Percentiles rank a stretch among this genome's conserved stretches.
phyloP scores from a whole-genome alignment of 2,888 invertebrate genomes.

The Eristalinus sepulchralis region DNA sequence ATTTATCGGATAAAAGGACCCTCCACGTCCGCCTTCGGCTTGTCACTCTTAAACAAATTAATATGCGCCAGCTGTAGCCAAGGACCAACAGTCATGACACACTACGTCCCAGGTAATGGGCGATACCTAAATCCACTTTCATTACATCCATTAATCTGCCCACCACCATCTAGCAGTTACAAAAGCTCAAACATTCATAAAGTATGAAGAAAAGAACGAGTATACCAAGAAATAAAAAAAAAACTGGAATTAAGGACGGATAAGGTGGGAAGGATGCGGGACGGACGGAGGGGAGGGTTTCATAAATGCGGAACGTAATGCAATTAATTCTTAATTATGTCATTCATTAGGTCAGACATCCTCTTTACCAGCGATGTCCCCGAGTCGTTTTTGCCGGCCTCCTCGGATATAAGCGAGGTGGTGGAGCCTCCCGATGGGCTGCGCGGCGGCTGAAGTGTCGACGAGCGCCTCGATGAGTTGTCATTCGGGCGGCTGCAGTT shows the following conservation, averaged over 20 bases:
- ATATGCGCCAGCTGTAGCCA: conserved; percentile 4
- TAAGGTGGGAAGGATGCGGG: neutral
- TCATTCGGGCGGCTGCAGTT: conserved; percentile 89
- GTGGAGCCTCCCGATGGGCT: conserved; percentile 89
- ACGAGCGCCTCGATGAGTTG: conserved; percentile 79
- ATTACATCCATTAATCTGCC: conserved; percentile 43
- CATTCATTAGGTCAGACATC: conserved; percentile 84
- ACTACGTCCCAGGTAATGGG: neutral
- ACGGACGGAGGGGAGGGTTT: neutral
- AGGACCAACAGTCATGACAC: conserved; percentile 13
- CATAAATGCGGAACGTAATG: conserved; percentile 35
- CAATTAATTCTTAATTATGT: conserved; percentile 80
- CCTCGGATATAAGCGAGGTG: conserved; percentile 84
- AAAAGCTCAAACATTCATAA: conserved; percentile 23
- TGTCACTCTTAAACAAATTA: conserved; percentile 8
- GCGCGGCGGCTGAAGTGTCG: conserved; percentile 82
- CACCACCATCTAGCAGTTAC: conserved; percentile 40
- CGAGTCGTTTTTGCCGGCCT: conserved; percentile 81
- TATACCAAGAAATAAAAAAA: neutral
- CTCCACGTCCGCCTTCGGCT: neutral
- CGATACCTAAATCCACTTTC: conserved; percentile 22
- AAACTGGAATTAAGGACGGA: conserved; percentile 17
- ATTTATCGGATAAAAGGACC: neutral
- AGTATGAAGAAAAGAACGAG: neutral
- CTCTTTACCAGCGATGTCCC: conserved; percentile 89